Conservation (phyloP, 35 echinoderm and acorn worm genomes). For the Lytechinus pictus region DNA sequence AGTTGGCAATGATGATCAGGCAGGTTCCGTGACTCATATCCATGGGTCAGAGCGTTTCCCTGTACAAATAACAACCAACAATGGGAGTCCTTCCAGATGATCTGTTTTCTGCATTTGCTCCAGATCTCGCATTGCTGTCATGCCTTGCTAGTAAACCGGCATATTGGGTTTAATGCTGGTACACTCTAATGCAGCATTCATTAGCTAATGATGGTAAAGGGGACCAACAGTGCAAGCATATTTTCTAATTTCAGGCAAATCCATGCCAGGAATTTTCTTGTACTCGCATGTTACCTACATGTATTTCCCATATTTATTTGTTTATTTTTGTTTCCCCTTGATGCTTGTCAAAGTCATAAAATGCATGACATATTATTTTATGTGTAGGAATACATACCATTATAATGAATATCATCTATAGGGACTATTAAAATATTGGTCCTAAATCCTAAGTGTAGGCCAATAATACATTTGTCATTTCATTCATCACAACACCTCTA, state of each 20-base stretch:
- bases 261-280: neutral
- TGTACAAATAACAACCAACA: slow-evolving; percentile 43
- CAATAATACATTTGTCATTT: too few relatives aligned
- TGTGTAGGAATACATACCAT: too few relatives aligned
- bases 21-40: slow-evolving; percentile 43
- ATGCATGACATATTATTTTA: too few relatives aligned
- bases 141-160: neutral
- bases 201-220: neutral
- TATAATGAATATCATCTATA: too few relatives aligned
- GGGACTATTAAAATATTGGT: too few relatives aligned
- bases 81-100: slow-evolving; percentile 25
- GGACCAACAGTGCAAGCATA: neutral
- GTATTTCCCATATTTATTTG: too few relatives aligned
- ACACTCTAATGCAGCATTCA: neutral
- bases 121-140: neutral
- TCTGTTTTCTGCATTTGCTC: slow-evolving; percentile 12
- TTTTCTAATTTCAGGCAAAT: neutral
- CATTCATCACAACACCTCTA: too few relatives aligned
- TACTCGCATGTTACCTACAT: too few relatives aligned
- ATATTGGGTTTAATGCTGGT: neutral
- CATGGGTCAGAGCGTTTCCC: slow-evolving; percentile 53
- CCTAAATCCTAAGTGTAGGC: too few relatives aligned
- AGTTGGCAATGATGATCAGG: neutral
- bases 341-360: too few relatives aligned
- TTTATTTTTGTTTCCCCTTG: too few relatives aligned